A percentile compares a stretch with the other conserved stretches of the same genome.
phyloP scores from a whole-genome alignment of 2,797 vertebrate genomes.

The Peromyscus eremicus region DNA sequence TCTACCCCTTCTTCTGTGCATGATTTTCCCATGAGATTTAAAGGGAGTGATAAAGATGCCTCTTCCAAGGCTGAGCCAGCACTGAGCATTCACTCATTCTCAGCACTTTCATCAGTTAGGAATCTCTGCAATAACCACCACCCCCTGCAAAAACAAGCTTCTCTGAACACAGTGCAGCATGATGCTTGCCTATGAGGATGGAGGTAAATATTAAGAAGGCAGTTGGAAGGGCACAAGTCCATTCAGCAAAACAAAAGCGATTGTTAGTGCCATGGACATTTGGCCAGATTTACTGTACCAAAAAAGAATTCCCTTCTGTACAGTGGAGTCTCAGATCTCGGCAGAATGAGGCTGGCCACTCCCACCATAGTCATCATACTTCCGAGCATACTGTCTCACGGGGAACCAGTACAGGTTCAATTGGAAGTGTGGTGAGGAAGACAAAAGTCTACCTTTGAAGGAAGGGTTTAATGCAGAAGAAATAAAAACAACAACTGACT shows the following conservation, averaged over 20 bases:
- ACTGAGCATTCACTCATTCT: background rate
- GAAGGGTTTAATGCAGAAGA: background rate
- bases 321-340: background rate
- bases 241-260: background rate
- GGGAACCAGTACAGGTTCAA: background rate
- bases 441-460: conserved; percentile 3
- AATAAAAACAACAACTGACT: conserved; percentile 17
- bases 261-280: background rate
- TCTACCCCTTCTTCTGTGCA: background rate
- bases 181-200: background rate
- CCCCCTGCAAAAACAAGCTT: too few relatives aligned
- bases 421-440: background rate
- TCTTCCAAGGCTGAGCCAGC: background rate
- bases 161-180: background rate
- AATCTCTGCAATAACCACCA: background rate
- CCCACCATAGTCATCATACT: background rate
- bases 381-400: background rate
- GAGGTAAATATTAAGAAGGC: background rate
- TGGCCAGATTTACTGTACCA: background rate
- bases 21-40: background rate
- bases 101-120: background rate
- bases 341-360: background rate
- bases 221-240: background rate
- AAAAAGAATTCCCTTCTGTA: background rate
- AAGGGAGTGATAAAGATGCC: background rate